Evolutionary conservation across 2,113 vertebrate species (phyloP).

Genomic region (Solea senegalensis): DNA sequence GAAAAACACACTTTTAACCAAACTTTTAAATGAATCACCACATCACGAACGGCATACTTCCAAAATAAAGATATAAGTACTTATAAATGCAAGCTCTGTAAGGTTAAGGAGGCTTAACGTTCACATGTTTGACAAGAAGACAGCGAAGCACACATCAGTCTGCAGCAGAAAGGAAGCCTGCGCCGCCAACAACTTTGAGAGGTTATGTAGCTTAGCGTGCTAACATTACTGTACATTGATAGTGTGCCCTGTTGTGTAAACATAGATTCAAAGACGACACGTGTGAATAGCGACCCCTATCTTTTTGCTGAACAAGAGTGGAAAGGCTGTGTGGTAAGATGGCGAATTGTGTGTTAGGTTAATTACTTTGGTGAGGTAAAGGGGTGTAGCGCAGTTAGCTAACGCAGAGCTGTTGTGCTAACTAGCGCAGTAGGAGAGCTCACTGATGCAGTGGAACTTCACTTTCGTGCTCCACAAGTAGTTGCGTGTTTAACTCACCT

Average conservation of each 20-base stretch:
- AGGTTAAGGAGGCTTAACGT: neutral
- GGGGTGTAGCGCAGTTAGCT: constrained; percentile 1
- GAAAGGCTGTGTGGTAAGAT: neutral
- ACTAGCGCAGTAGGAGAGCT: constrained; percentile 30
- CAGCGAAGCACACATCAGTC: neutral
- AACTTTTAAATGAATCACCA: too few relatives aligned
- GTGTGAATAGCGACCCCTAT: neutral
- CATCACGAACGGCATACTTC: too few relatives aligned
- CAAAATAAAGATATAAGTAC: too few relatives aligned
- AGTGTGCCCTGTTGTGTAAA: neutral
- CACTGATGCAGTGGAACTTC: constrained; percentile 13
- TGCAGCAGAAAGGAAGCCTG: neutral
- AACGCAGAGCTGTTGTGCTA: neutral
- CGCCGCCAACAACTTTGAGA: neutral
- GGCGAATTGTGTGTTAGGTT: neutral
- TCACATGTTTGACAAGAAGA: neutral
- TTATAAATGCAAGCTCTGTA: too few relatives aligned
- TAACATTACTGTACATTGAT: neutral
- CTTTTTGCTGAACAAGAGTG: neutral
- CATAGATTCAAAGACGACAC: neutral
- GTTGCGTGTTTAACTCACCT: constrained; percentile 41
- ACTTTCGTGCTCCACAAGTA: constrained; percentile 14
- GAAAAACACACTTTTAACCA: too few relatives aligned
- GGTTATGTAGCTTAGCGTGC: neutral
- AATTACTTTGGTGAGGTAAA: neutral